These are phyloP conservation scores for Porites cylindrica DNA, from an alignment of 92 coral and sea anemone genomes.

Conservation along the genomic window DNA sequence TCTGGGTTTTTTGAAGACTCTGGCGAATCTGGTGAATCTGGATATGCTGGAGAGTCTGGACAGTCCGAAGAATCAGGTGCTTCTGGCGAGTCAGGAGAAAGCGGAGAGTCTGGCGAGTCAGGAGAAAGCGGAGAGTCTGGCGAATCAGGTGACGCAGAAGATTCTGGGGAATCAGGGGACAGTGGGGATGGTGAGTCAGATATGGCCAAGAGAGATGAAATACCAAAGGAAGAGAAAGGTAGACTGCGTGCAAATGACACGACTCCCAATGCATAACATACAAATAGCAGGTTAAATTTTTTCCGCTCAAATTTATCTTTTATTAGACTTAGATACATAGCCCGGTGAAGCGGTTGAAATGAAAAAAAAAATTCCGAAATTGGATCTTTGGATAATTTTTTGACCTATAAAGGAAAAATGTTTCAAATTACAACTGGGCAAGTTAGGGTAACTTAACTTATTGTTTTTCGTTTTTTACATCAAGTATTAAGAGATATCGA, in stretches of 20 bases:
- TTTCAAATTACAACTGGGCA: no score
- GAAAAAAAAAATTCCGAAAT: no score
- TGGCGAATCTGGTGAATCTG: slow-evolving; percentile 59
- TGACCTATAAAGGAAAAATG: not conserved
- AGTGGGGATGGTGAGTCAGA: slow-evolving; percentile 66
- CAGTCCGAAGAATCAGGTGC: slow-evolving; percentile 48
- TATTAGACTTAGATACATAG: no score
- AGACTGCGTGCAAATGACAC: not conserved
- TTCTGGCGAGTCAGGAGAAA: slow-evolving; percentile 51
- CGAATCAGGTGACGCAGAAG: slow-evolving; percentile 33
- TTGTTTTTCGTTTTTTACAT: no score
- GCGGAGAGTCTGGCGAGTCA: slow-evolving; percentile 42
- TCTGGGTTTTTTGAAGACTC: slow-evolving; percentile 45
- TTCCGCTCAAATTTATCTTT: no score
- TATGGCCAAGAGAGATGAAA: slow-evolving; percentile 63
- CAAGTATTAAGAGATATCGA: no score
- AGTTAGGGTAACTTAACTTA: no score
- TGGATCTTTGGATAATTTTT: not conserved
- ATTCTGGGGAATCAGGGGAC: slow-evolving; percentile 59
- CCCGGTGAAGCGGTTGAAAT: no score
- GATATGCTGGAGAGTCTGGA: slow-evolving; percentile 30
- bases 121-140: slow-evolving; percentile 54
- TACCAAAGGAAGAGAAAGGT: slow-evolving; percentile 61
- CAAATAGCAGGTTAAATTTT: no score
- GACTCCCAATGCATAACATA: no score